A percentile compares a stretch with the other conserved stretches of the same genome.
These are phyloP conservation scores for Sinocyclocheilus maitianheensis DNA, from an alignment of 2,113 vertebrate species.

Conservation along the genomic window DNA sequence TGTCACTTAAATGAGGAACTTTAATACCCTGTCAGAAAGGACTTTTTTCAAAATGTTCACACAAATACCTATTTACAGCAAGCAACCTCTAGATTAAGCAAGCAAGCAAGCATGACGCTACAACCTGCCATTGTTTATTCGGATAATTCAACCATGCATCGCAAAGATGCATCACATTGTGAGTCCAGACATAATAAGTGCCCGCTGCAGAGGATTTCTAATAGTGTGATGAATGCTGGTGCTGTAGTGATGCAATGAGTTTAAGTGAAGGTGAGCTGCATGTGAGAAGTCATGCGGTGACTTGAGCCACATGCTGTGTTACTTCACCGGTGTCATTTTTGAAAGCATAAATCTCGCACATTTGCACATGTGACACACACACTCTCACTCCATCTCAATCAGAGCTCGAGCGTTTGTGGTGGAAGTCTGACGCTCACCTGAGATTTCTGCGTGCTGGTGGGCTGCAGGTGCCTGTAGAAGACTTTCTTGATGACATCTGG, in stretches of 20 bases:
- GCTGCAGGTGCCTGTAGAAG: constrained; percentile 87
- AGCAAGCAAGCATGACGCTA: too few species aligned
- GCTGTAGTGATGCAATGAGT: constrained; percentile 3
- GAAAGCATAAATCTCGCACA: background rate
- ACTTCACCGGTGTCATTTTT: background rate
- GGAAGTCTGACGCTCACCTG: constrained; percentile 79
- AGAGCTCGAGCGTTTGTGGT: background rate
- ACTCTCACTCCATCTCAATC: background rate
- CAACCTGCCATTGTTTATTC: background rate
- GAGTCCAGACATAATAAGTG: background rate
- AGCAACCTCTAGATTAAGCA: background rate
- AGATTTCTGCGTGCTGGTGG: constrained; percentile 92
- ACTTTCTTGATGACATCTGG: constrained; percentile 95
- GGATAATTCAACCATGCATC: background rate
- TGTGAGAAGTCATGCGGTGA: constrained; percentile 41
- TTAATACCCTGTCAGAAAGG: background rate
- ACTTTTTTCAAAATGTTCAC: background rate
- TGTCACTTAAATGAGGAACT: background rate
- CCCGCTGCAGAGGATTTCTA: background rate
- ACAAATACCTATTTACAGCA: background rate
- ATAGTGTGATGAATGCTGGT: background rate
- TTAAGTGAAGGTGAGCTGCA: background rate
- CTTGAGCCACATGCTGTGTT: constrained; percentile 48
- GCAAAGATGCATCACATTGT: background rate
- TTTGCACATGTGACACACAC: too few species aligned